phyloP scores from a whole-genome alignment of 2,113 vertebrate genomes.

The Spea bombifrons region DNA sequence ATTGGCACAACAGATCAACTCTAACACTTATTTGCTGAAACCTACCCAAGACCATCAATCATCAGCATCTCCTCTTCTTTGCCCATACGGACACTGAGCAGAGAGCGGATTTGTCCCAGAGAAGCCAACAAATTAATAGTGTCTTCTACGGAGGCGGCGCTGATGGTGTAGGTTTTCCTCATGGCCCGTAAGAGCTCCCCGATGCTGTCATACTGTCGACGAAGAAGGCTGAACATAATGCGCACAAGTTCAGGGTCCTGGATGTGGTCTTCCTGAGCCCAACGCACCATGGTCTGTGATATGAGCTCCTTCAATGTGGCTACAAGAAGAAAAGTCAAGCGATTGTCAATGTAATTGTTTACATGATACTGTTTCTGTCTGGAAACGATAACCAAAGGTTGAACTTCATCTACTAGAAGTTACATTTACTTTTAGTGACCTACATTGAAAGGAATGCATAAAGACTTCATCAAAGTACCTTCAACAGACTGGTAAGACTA shows the following conservation, averaged over 20 bases:
- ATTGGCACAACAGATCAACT: too few species aligned
- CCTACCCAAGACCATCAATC: constrained; percentile 94
- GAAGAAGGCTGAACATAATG: constrained; percentile 92
- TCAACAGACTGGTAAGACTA: too few species aligned
- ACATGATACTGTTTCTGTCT: too few species aligned
- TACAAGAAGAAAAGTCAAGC: constrained; percentile 47
- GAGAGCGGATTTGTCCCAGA: constrained; percentile 91
- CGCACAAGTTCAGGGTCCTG: constrained; percentile 91
- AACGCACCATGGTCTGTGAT: constrained; percentile 94
- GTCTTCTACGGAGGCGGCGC: constrained; percentile 85
- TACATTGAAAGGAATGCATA: too few species aligned
- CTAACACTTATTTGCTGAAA: background rate
- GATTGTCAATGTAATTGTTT: too few species aligned
- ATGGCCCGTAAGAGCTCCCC: constrained; percentile 91
- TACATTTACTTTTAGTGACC: too few species aligned
- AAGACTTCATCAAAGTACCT: too few species aligned
- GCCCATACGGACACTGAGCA: constrained; percentile 95
- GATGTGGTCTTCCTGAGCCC: constrained; percentile 94
- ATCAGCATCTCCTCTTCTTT: constrained; percentile 96
- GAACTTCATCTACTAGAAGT: too few species aligned
- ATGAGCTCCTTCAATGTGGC: constrained; percentile 93
- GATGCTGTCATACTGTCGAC: constrained; percentile 93
- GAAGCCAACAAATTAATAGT: constrained; percentile 90
- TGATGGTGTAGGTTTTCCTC: constrained; percentile 93
- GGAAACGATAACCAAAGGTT: too few species aligned